phyloP scores from a whole-genome alignment of 2,888 invertebrate species.

The Agrochola litura region DNA sequence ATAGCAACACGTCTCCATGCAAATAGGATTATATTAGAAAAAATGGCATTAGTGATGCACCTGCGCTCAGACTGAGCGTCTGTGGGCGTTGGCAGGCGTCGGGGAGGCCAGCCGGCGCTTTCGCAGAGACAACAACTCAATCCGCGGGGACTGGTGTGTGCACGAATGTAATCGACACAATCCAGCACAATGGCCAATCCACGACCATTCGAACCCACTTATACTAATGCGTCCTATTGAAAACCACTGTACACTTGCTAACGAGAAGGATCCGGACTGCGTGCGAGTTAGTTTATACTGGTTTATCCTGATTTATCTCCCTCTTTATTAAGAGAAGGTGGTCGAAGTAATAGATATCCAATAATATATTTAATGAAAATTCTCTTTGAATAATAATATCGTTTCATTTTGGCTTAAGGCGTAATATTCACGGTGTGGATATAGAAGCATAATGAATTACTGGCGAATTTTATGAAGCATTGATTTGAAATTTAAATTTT shows the following conservation, averaged over 20 bases:
- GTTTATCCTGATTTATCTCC: constrained; percentile 34
- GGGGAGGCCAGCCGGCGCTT: constrained; percentile 63
- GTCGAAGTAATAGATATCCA: constrained; percentile 31
- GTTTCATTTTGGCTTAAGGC: constrained; percentile 52
- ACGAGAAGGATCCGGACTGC: constrained; percentile 76
- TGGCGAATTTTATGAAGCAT: constrained; percentile 44
- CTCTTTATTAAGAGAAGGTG: constrained; percentile 39
- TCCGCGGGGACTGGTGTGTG: constrained; percentile 70
- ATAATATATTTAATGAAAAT: constrained; percentile 54
- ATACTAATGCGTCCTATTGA: constrained; percentile 83
- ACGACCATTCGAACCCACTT: constrained; percentile 77
- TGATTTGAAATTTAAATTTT: constrained; percentile 52
- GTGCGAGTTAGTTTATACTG: constrained; percentile 58
- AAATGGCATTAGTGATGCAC: constrained; percentile 70
- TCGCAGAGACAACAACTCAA: constrained; percentile 83
- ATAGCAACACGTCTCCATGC: constrained; percentile 43
- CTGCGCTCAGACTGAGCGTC: constrained; percentile 70
- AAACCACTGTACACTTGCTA: constrained; percentile 75
- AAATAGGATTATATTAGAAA: constrained; percentile 58
- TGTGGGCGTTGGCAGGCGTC: constrained; percentile 54
- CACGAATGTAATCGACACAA: constrained; percentile 79
- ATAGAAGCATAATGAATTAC: constrained; percentile 54
- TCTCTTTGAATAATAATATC: constrained; percentile 55
- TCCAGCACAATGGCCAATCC: constrained; percentile 79
- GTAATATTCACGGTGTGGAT: constrained; percentile 50